Evolutionary conservation across 2,888 invertebrate species (phyloP).

Genomic region (Leptinotarsa juncta): DNA sequence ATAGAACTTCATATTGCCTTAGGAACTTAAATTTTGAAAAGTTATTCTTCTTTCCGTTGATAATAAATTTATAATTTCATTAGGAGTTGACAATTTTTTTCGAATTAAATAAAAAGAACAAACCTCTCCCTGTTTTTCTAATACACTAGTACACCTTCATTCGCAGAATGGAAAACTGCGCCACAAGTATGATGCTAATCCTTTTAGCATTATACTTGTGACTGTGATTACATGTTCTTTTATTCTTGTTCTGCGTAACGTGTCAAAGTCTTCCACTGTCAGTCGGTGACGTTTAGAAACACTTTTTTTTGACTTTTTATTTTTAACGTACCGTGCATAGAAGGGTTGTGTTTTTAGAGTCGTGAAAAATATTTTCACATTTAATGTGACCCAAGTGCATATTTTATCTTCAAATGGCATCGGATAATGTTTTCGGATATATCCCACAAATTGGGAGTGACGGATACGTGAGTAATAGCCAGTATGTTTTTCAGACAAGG

Average conservation of each 20-base stretch:
- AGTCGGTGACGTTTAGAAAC: neutral
- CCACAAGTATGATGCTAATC: too few relatives aligned
- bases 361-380: conserved; percentile 41
- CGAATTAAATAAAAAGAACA: too few relatives aligned
- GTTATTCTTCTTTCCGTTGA: too few relatives aligned
- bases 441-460: conserved; percentile 62
- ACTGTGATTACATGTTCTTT: neutral
- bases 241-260: neutral
- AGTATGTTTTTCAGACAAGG: conserved; percentile 16
- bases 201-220: neutral
- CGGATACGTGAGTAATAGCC: conserved; percentile 61
- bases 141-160: too few relatives aligned
- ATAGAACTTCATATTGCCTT: too few relatives aligned
- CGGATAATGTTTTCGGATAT: conserved; percentile 64
- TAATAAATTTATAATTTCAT: too few relatives aligned
- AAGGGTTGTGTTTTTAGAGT: conserved; percentile 36
- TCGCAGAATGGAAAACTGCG: too few relatives aligned
- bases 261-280: conserved; percentile 5
- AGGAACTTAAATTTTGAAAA: too few relatives aligned
- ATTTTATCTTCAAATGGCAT: conserved; percentile 61
- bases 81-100: too few relatives aligned
- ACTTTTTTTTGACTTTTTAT: neutral
- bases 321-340: neutral
- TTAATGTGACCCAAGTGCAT: conserved; percentile 41
- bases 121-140: too few relatives aligned